A percentile compares a stretch with the other conserved stretches of the same genome.
Conservation (phyloP, 2,888 invertebrate genomes). For the Shargacucullia verbasci region DNA sequence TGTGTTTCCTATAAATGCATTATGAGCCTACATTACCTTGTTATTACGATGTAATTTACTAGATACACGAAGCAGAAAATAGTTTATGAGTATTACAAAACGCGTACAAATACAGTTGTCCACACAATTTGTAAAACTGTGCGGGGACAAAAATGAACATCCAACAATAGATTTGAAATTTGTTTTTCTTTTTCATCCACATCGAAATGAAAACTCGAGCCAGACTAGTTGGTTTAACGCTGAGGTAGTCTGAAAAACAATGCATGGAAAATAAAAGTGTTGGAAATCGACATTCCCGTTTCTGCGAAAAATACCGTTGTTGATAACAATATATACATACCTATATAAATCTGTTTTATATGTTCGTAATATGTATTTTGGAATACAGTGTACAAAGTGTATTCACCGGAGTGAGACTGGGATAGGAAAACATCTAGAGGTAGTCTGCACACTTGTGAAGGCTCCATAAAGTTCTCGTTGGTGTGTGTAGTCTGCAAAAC, state of each 20-base stretch:
- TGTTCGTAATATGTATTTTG: no score
- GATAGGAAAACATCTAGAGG: no score
- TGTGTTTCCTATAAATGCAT: conserved; percentile 48
- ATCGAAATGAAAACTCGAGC: conserved; percentile 35
- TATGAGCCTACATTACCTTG: conserved; percentile 26
- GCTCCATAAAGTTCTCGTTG: no score
- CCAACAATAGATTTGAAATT: neutral
- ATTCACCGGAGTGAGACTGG: no score
- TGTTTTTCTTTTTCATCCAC: neutral
- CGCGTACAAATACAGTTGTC: conserved; percentile 5
- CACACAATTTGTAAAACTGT: no score
- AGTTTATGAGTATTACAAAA: conserved; percentile 30
- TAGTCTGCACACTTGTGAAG: no score
- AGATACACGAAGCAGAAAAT: conserved; percentile 36
- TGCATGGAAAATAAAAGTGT: conserved; percentile 13
- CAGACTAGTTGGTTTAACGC: conserved; percentile 15
- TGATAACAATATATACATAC: no score
- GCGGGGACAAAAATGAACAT: neutral
- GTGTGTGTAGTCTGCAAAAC: no score
- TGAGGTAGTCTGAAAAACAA: conserved; percentile 10
- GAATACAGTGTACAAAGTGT: no score
- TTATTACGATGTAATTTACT: conserved; percentile 37
- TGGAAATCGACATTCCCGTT: conserved; percentile 12
- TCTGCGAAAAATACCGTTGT: conserved; percentile 22
- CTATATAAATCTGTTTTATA: no score